Evolutionary conservation across 1,140 invertebrate species (phyloP).

Genomic region (Hyposmocoma kahamanoa): DNA sequence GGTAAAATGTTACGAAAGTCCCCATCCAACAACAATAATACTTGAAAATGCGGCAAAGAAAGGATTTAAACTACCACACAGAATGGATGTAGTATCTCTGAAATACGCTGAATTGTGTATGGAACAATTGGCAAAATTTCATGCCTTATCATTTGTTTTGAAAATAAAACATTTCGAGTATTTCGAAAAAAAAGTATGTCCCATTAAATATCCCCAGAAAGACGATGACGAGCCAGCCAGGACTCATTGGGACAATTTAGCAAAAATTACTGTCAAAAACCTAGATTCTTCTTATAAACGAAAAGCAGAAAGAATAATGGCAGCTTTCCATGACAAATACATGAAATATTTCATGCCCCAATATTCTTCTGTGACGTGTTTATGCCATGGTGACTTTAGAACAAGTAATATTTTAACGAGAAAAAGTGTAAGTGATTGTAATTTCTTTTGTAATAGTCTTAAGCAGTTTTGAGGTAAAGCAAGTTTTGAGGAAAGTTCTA

Average conservation of each 20-base stretch:
- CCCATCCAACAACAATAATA: conserved; percentile 20
- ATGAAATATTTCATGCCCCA: not conserved
- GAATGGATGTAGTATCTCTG: conserved; percentile 15
- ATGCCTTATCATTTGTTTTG: not conserved
- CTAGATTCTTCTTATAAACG: not conserved
- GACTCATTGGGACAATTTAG: conserved; percentile 9
- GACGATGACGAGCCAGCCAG: not conserved
- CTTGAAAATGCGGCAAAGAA: conserved; percentile 32
- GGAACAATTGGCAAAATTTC: not conserved
- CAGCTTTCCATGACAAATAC: not conserved
- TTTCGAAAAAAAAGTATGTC: not conserved
- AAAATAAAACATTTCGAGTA: not conserved
- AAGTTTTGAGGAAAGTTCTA: too few species aligned
- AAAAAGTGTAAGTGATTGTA: conserved; percentile 13
- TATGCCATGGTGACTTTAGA: conserved; percentile 30
- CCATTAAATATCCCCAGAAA: not conserved
- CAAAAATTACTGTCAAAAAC: not conserved
- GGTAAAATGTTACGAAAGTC: conserved; percentile 23
- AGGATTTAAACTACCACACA: conserved; percentile 25
- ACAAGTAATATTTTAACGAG: conserved; percentile 29
- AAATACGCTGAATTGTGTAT: conserved; percentile 22
- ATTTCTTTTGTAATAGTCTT: too few species aligned
- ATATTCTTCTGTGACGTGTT: not conserved
- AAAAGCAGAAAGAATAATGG: conserved; percentile 5
- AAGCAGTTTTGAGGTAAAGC: too few species aligned